A percentile compares a stretch with the other conserved stretches of the same genome.
Conservation (phyloP, 2,888 invertebrate species). For the Lapara coniferarum region DNA sequence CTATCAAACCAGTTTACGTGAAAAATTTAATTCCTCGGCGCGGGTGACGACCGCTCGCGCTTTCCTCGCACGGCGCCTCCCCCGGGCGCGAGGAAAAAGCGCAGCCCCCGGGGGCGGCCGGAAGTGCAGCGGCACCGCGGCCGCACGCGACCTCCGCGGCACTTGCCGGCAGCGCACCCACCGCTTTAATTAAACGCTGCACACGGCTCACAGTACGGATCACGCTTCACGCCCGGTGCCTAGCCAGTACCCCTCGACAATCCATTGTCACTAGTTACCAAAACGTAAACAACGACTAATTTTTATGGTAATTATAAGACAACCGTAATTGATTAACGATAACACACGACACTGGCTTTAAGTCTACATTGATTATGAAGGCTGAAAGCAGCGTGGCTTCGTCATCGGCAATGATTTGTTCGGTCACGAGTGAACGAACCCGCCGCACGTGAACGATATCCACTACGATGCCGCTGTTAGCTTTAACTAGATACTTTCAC, state of each 20-base stretch:
- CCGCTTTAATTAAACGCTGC: slow-evolving; percentile 80
- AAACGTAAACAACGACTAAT: slow-evolving; percentile 20
- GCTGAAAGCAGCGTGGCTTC: slow-evolving; percentile 28
- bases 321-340: slow-evolving; percentile 20
- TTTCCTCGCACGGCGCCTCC: slow-evolving; percentile 71
- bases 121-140: slow-evolving; percentile 69
- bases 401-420: slow-evolving; percentile 46
- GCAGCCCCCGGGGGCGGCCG: slow-evolving; percentile 75
- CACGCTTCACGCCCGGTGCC: slow-evolving; percentile 14
- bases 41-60: slow-evolving; percentile 80
- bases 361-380: background rate
- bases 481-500: slow-evolving; percentile 43
- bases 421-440: slow-evolving; percentile 53
- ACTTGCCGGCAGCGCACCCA: slow-evolving; percentile 65
- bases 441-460: slow-evolving; percentile 31
- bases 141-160: slow-evolving; percentile 71
- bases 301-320: background rate
- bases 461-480: slow-evolving; percentile 41
- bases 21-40: slow-evolving; percentile 79
- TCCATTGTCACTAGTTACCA: slow-evolving; percentile 19
- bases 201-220: slow-evolving; percentile 29
- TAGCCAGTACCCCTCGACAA: slow-evolving; percentile 22
- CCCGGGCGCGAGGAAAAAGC: slow-evolving; percentile 73
- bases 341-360: background rate
- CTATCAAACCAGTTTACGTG: slow-evolving; percentile 83